Base-by-base conservation (phyloP, 2,797 vertebrate genomes). In the Lepus oiostolus region DNA sequence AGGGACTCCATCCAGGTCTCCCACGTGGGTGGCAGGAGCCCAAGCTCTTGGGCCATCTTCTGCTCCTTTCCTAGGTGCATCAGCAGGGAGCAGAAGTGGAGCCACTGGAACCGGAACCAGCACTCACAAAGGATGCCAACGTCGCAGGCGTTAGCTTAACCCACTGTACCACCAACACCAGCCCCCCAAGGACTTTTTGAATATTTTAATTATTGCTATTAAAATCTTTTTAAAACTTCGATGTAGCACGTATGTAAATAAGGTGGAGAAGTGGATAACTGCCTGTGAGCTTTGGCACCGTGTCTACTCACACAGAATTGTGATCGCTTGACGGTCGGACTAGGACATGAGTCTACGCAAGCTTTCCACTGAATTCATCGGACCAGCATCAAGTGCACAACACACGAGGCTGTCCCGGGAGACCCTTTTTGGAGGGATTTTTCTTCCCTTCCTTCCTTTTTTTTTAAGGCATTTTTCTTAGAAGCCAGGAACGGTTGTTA, bases 381-480 rank as follows among this genome's bases (percentile, higher is more conserved):
- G 89, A 65, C 2, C 16, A 4, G 5, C 30, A 1, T 58, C 0
- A 54, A 67, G 32, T 47, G 30, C n/a, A 0, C 9, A 68, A 77
- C 74, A 77, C 65, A 12, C 13, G 7, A 26, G 30, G 10, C 80
- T 5, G 7, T 67, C 94, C 94, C 94, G 7, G 3, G 92, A 82
- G 90, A 24, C 81, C 70, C 7, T 70, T 35, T 76, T 50, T 8
- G n/a, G 47, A 93, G 58, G 72, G 22, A 58, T 77, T 85, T 93
- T 84, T 87, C 83, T 87, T 94, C 91, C 38, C 77, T 94, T 83
- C 47, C 85, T 95, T 93, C 58, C 83, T 79, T 70, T 13, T 32
- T 35, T 76, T 54, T 83, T 75, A 94, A 76, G 85, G 21, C 82
- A 84, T 96, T 95, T 96, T 97, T 96, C 94, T 90, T 86, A 88